Evolutionary conservation across 2,113 vertebrate genomes (phyloP), one percentile per base, ranked within the genome.

Genomic region (Mionectes macconnelli): DNA sequence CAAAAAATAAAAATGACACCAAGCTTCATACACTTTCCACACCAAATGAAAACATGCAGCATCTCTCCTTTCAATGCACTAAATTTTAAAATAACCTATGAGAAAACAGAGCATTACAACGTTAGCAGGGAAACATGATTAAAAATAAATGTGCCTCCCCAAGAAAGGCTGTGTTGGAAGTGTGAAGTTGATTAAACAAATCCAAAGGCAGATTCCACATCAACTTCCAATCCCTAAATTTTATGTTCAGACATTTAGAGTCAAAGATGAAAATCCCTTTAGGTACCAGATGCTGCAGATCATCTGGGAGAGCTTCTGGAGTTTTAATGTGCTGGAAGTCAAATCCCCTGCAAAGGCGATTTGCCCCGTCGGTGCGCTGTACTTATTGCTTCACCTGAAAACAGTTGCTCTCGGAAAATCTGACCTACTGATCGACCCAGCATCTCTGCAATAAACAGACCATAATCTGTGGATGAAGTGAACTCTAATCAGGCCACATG

Each of bases 401-500:
- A 98, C 97, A 98, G 98, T 96, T 96, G 98, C 98, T 98, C 98
- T 96, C 95, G 53, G 98, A 98, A 98, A 98, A 98, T 96, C 95
- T 95, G 98, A 98, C 97, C 98, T 96, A 98, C 97, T 97, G 97
- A 97, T 98, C 96, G 95, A 96, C 97, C 96, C 96, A 93, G 97
- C 97, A 95, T 96, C 97, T 97, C 98, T 97, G 98, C 98, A 98
- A 98, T 99, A 98, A 99, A 98, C 98, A 98, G 97, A 84, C 98
- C 84, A 98, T 99, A 99, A 99, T 99, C 99, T 98, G 98, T 97
- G 98, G 98, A 98, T 98, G 98, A 98, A 98, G 98, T 97, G 96
- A 97, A 98, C 97, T 98, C 98, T 98, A 99, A 99, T 99, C 98
- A 99, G 99, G 99, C 98, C 99, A 99, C 98, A 98, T 96, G 97